A percentile compares a stretch with the other conserved stretches of the same genome.
These are phyloP conservation scores for Aradophagus sp. DNA, from an alignment of 1,140 invertebrate genomes.

Conservation along the genomic window DNA sequence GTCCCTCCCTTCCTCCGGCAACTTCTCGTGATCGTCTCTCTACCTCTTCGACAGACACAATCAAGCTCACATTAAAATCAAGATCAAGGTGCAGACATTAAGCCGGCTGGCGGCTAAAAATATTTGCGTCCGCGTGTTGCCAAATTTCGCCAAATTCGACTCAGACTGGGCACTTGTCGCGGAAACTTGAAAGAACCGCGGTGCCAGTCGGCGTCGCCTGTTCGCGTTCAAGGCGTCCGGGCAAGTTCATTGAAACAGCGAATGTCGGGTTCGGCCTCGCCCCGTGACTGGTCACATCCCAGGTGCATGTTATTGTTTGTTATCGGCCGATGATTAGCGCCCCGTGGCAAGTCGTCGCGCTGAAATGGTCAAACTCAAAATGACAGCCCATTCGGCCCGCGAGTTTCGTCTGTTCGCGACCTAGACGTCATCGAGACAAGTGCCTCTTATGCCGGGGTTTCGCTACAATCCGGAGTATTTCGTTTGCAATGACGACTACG, in stretches of 20 bases:
- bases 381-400: constrained; percentile 6
- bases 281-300: background rate
- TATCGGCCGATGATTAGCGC: constrained; percentile 5
- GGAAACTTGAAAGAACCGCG: constrained; percentile 25
- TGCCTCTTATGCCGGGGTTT: constrained; percentile 62
- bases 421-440: constrained; percentile 5
- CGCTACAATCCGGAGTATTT: constrained; percentile 66
- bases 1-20: too few relatives aligned
- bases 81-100: constrained; percentile 64
- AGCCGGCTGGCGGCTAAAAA: constrained; percentile 67
- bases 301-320: constrained; percentile 5
- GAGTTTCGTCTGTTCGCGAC: constrained; percentile 10
- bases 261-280: constrained; percentile 13
- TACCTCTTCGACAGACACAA: too few relatives aligned
- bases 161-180: constrained; percentile 35
- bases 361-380: constrained; percentile 26
- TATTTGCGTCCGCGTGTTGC: constrained; percentile 68
- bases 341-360: background rate
- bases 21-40: too few relatives aligned
- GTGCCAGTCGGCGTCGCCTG: constrained; percentile 40
- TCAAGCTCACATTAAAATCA: constrained; percentile 20
- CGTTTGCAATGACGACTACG: constrained; percentile 72
- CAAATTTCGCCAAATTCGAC: constrained; percentile 71
- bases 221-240: constrained; percentile 36
- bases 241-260: constrained; percentile 33